Percentiles rank a stretch among this genome's conserved stretches.
phyloP scores from a whole-genome alignment of 2,888 invertebrate species.

The Diabrotica balteata region DNA sequence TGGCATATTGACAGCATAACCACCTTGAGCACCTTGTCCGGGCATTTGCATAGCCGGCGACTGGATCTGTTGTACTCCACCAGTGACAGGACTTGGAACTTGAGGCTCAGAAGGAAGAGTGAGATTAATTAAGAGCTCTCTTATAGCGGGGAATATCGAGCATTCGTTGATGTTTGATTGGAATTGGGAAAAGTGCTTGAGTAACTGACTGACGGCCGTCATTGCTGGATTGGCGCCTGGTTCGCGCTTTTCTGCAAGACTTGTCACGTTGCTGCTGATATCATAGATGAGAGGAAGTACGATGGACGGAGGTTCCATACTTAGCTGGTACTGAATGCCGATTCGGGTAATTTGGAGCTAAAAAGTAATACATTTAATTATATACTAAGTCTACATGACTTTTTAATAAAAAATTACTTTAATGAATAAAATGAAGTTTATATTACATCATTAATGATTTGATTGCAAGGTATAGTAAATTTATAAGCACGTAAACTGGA shows the following conservation, averaged over 20 bases:
- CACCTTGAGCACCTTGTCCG: slow-evolving; percentile 58
- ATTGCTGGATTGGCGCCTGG: slow-evolving; percentile 65
- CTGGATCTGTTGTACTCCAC: slow-evolving; percentile 58
- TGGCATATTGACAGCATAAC: slow-evolving; percentile 58
- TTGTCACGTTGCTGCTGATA: slow-evolving; percentile 83
- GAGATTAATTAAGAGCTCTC: slow-evolving; percentile 86
- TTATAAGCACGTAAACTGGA: no score
- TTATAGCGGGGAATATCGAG: slow-evolving; percentile 88
- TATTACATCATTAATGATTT: no score
- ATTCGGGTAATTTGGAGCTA: slow-evolving; percentile 80
- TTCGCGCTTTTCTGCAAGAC: slow-evolving; percentile 84
- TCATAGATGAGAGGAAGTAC: slow-evolving; percentile 92
- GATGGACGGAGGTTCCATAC: slow-evolving; percentile 74
- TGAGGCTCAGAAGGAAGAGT: slow-evolving; percentile 80
- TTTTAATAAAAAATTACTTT: neutral
- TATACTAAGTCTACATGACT: slow-evolving; percentile 1
- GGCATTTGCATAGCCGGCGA: slow-evolving; percentile 68
- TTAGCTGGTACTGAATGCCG: slow-evolving; percentile 65
- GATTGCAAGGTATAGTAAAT: no score
- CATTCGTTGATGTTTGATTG: slow-evolving; percentile 76
- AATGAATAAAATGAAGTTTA: no score
- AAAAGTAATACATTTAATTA: slow-evolving; percentile 40
- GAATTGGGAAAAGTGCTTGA: slow-evolving; percentile 79
- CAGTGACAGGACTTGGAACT: slow-evolving; percentile 60
- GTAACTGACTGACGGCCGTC: slow-evolving; percentile 69